Evolutionary conservation across 2,888 invertebrate species (phyloP).

Genomic region (Melieria picta): DNA sequence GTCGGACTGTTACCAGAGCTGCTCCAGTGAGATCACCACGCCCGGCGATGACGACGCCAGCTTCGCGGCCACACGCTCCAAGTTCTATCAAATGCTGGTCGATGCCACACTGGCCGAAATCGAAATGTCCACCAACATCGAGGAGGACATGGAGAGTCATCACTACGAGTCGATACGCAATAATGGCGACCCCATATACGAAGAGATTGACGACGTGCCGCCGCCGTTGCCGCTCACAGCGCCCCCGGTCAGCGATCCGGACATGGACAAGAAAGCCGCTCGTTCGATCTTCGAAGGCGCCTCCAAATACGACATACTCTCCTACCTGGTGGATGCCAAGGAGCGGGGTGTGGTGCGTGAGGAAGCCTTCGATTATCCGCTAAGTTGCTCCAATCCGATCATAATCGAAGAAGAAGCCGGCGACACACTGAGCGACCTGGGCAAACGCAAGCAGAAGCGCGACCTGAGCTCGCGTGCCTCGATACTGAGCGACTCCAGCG

Average conservation of each 20-base stretch:
- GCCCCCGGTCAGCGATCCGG: slow-evolving; percentile 77
- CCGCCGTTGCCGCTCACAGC: slow-evolving; percentile 83
- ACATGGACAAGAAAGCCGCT: slow-evolving; percentile 75
- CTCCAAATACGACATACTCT: slow-evolving; percentile 89
- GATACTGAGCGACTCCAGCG: slow-evolving; percentile 86
- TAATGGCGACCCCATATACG: slow-evolving; percentile 78
- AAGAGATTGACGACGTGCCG: slow-evolving; percentile 79
- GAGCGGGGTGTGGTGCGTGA: slow-evolving; percentile 78
- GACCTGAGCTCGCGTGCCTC: slow-evolving; percentile 76
- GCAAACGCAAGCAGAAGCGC: slow-evolving; percentile 61
- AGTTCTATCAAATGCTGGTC: slow-evolving; percentile 79
- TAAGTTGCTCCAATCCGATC: slow-evolving; percentile 68
- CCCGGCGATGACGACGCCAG: slow-evolving; percentile 71
- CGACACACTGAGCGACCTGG: slow-evolving; percentile 70
- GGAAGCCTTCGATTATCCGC: slow-evolving; percentile 76
- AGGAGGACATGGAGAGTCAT: slow-evolving; percentile 74
- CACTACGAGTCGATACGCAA: slow-evolving; percentile 77
- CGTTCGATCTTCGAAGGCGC: slow-evolving; percentile 81
- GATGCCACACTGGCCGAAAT: slow-evolving; percentile 77
- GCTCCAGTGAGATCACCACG: slow-evolving; percentile 73
- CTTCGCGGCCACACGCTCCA: slow-evolving; percentile 69
- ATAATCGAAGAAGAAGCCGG: slow-evolving; percentile 71
- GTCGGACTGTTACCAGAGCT: slow-evolving; percentile 79
- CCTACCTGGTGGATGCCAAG: slow-evolving; percentile 88
- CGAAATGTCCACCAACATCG: slow-evolving; percentile 71